Conservation (phyloP, 1,140 invertebrate genomes). For the Sarcophaga bullata region DNA sequence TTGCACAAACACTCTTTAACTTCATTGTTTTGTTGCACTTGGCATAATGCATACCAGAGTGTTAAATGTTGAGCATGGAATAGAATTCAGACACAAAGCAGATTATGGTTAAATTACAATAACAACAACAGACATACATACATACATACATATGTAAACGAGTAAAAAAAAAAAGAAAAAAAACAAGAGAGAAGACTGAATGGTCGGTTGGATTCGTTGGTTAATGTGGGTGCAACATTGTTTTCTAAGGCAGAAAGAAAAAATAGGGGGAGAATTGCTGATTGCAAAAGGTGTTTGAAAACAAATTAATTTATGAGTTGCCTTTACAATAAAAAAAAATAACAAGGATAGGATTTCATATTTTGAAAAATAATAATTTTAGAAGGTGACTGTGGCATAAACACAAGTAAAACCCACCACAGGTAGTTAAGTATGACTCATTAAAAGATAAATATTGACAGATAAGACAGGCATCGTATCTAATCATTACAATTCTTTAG, state of each 20-base stretch:
- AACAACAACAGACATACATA: background rate
- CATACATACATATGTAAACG: background rate
- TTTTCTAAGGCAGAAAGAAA: no score
- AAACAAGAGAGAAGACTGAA: background rate
- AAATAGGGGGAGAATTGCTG: no score
- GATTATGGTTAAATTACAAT: slow-evolving; percentile 34
- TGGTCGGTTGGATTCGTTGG: background rate
- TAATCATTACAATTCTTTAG: no score
- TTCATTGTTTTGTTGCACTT: background rate
- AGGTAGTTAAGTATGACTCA: no score
- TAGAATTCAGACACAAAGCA: slow-evolving; percentile 18
- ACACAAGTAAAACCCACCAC: no score
- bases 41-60: background rate
- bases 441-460: no score
- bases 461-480: no score
- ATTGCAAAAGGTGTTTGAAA: background rate
- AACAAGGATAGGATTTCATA: no score
- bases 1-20: background rate
- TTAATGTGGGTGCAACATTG: background rate
- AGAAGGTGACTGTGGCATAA: no score
- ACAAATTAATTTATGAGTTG: background rate
- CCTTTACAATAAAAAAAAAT: no score
- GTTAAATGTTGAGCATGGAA: background rate
- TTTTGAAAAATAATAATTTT: no score
- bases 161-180: background rate